Evolutionary conservation across 2,113 vertebrate genomes (phyloP).

Genomic region (Machaerirhynchus nigripectus): DNA sequence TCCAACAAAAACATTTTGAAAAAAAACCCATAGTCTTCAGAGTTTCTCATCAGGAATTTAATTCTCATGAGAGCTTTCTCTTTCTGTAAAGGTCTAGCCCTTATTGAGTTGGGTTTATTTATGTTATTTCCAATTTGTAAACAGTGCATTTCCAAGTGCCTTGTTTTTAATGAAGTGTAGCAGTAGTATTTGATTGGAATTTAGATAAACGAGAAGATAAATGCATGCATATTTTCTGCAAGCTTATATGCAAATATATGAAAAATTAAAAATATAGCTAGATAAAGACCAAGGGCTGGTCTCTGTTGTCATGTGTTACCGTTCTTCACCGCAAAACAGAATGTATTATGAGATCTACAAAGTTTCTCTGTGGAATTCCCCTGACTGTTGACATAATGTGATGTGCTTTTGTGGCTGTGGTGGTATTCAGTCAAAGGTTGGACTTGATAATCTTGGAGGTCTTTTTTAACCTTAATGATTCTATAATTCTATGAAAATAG

Average conservation of each 20-base stretch:
- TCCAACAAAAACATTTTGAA: background rate
- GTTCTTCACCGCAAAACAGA: background rate
- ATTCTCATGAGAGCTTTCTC: background rate
- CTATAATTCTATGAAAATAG: background rate
- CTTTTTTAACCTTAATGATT: background rate
- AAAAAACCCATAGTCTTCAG: background rate
- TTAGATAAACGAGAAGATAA: background rate
- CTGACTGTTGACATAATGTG: background rate
- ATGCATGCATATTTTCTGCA: background rate
- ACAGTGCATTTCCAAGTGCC: background rate
- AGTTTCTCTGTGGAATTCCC: background rate
- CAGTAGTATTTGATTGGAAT: slow-evolving; percentile 36
- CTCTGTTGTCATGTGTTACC: background rate
- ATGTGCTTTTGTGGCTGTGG: background rate
- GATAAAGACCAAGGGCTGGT: background rate
- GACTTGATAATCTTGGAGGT: background rate
- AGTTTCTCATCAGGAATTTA: background rate
- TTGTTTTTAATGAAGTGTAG: slow-evolving; percentile 48
- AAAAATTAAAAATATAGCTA: background rate
- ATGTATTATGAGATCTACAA: background rate
- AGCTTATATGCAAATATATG: background rate
- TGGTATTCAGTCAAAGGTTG: background rate
- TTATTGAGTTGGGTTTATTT: background rate
- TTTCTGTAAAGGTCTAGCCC: background rate
- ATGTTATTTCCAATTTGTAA: slow-evolving; percentile 9